Percentiles rank a stretch among this genome's conserved stretches.
These are phyloP conservation scores for Paramuricea clavata DNA, from an alignment of 92 coral and sea anemone genomes.

Conservation along the genomic window DNA sequence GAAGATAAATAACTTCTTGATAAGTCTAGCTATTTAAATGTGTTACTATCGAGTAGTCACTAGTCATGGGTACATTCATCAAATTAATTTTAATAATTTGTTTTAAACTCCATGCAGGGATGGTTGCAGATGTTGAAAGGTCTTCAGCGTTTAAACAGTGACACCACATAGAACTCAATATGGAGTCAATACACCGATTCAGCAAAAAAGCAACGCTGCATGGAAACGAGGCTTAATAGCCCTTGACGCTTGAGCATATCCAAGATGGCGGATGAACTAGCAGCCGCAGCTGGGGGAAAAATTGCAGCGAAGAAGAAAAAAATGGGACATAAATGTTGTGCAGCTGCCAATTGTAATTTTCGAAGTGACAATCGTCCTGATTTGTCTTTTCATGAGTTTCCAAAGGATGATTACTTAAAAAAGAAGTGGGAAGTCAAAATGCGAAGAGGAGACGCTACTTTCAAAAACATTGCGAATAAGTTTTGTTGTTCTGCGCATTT, in stretches of 20 bases:
- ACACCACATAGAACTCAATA: too few relatives aligned
- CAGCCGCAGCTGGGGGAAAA: too few relatives aligned
- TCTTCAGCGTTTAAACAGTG: too few relatives aligned
- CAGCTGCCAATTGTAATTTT: constrained; percentile 61
- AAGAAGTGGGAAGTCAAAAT: constrained; percentile 68
- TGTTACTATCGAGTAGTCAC: too few relatives aligned
- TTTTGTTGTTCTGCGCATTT: constrained; percentile 74
- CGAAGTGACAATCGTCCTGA: constrained; percentile 71
- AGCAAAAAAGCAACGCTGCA: too few relatives aligned
- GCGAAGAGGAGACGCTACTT: constrained; percentile 63
- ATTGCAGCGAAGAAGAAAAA: constrained; percentile 37
- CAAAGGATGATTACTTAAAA: constrained; percentile 45
- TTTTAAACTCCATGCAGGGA: too few relatives aligned
- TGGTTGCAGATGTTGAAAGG: too few relatives aligned
- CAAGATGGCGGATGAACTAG: constrained; percentile 62
- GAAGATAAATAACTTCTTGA: too few relatives aligned
- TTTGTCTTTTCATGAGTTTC: constrained; percentile 66
- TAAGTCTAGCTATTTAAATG: too few relatives aligned
- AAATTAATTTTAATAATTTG: too few relatives aligned
- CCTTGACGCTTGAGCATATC: constrained; percentile 46
- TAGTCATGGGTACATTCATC: too few relatives aligned
- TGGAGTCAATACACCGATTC: too few relatives aligned
- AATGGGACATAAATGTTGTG: constrained; percentile 66
- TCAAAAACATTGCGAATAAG: constrained; percentile 61
- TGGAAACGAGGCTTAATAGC: constrained; percentile 76